A percentile compares a stretch with the other conserved stretches of the same genome.
These are phyloP conservation scores for Gadopsis bispinosus DNA, from an alignment of 2,797 vertebrate genomes.

Conservation along the genomic window DNA sequence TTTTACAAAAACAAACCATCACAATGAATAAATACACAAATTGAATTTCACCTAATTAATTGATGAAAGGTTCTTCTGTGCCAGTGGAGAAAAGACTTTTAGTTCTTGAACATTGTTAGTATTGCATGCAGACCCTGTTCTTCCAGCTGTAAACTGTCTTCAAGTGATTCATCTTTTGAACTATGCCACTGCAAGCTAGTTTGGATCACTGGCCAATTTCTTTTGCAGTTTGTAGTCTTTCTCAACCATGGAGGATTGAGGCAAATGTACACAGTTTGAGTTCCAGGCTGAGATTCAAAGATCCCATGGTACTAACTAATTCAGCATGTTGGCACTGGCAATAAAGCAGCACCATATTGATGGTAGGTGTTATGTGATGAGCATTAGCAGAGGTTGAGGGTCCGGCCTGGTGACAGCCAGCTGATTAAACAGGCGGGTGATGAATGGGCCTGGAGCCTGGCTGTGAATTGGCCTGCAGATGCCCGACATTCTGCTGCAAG, in stretches of 20 bases:
- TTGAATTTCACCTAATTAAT: slow-evolving; percentile 50
- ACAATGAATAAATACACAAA: slow-evolving; percentile 26
- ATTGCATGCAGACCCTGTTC: slow-evolving; percentile 2
- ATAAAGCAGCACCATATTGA: slow-evolving; percentile 49
- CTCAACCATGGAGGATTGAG: slow-evolving; percentile 2
- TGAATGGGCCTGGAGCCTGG: slow-evolving; percentile 59
- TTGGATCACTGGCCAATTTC: slow-evolving; percentile 2
- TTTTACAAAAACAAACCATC: slow-evolving; percentile 5
- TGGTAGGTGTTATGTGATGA: slow-evolving; percentile 63
- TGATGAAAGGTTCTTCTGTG: slow-evolving; percentile 40
- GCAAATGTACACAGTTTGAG: slow-evolving; percentile 23
- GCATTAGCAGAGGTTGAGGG: slow-evolving; percentile 58
- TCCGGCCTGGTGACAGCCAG: slow-evolving; percentile 63
- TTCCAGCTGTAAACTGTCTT: slow-evolving; percentile 22
- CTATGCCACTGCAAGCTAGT: slow-evolving; percentile 3
- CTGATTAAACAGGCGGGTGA: slow-evolving; percentile 78
- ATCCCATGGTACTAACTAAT: slow-evolving; percentile 32
- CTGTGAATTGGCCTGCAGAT: slow-evolving; percentile 66
- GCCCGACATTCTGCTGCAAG: slow-evolving; percentile 51
- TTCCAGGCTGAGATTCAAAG: slow-evolving; percentile 17
- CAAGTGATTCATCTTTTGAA: slow-evolving; percentile 30
- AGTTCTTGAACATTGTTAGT: slow-evolving; percentile 8
- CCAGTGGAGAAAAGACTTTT: slow-evolving; percentile 34
- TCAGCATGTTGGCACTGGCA: slow-evolving; percentile 38
- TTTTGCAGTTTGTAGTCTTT: background rate